Conservation (phyloP, 2,888 invertebrate species). For the Pachydiplax longipennis region DNA sequence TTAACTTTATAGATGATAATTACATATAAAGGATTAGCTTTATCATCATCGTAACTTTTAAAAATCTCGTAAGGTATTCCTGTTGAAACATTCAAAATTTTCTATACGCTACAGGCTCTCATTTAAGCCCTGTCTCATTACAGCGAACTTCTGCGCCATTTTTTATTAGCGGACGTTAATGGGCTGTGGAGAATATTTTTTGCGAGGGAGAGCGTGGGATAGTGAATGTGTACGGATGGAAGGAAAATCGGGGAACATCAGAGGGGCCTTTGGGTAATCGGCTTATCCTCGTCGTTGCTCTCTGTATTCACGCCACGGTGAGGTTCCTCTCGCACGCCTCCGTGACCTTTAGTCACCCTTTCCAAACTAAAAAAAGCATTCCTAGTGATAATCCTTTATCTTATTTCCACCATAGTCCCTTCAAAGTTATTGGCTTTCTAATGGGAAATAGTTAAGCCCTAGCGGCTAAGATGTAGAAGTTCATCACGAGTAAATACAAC, state of each 20-base stretch:
- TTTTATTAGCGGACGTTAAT: not conserved
- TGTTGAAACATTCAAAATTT: no score
- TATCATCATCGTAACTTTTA: no score
- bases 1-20: no score
- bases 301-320: not conserved
- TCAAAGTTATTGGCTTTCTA: no score
- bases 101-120: no score
- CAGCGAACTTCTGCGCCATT: not conserved
- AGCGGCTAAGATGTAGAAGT: no score
- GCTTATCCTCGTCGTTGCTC: not conserved
- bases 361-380: not conserved
- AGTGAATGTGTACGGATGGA: not conserved
- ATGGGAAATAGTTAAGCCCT: no score
- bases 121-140: no score
- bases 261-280: constrained; percentile 16
- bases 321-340: not conserved
- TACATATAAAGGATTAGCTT: no score
- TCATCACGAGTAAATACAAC: no score
- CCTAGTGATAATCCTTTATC: not conserved
- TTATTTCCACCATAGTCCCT: not conserved
- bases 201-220: not conserved
- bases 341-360: constrained; percentile 6
- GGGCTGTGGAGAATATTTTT: not conserved
- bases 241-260: not conserved
- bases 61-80: no score